These are phyloP conservation scores for Centrocercus urophasianus DNA, from an alignment of 2,113 vertebrate species.

Conservation along the genomic window DNA sequence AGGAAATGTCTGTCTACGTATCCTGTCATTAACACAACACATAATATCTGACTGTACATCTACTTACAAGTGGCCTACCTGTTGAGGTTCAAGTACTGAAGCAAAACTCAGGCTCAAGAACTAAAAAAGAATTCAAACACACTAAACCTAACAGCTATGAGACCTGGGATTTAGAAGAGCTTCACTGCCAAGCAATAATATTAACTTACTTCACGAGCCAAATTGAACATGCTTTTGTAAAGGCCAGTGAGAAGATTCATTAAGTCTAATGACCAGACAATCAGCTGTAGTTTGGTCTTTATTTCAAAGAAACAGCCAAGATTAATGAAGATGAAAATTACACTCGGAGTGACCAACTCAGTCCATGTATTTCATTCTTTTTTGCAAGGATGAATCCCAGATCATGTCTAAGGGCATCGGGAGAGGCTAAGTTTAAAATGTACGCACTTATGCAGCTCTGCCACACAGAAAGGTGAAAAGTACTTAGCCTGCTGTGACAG, in stretches of 20 bases:
- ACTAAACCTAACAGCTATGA: background rate
- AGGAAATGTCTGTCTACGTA: slow-evolving; percentile 40
- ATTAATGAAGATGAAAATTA: background rate
- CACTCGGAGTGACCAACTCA: background rate
- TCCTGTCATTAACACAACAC: background rate
- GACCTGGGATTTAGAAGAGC: background rate
- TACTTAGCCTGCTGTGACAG: background rate
- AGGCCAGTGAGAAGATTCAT: background rate
- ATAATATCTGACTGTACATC: background rate
- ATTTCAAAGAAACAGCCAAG: background rate
- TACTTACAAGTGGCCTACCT: background rate
- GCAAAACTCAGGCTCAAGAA: background rate
- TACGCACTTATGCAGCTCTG: background rate
- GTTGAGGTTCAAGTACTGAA: background rate
- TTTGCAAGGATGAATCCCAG: background rate
- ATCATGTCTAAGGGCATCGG: background rate
- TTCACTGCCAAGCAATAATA: background rate
- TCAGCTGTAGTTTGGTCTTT: background rate
- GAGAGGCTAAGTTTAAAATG: background rate
- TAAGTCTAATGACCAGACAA: background rate
- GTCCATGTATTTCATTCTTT: background rate
- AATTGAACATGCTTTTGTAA: background rate
- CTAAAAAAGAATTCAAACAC: background rate
- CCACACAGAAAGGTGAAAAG: background rate
- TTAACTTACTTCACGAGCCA: background rate